Base-by-base conservation (phyloP, 2,888 invertebrate genomes). In the Dione vanillae region DNA sequence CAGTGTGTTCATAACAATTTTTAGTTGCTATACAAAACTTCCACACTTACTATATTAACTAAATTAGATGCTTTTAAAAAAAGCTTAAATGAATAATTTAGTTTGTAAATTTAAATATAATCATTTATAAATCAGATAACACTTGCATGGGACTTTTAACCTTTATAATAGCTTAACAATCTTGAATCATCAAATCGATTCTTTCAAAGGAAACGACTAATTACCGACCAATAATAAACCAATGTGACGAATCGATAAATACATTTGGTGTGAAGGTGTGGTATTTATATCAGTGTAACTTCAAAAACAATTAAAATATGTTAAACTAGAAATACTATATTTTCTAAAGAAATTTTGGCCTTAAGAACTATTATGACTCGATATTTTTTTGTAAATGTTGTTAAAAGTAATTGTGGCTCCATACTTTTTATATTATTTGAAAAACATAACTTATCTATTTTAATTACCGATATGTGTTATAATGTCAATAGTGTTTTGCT, bases 91-190 rank as follows among this genome's bases (percentile, higher is more conserved):
- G 10, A n/a, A 3, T 43, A 11, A n/a, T 27, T 61, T 0, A 11
- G 45, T n/a, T 45, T 61, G 43, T 61, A 16, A 51, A 62, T 52
- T 16, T 51, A 11, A 45, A 45, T 43, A 47, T 49, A 51, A 61
- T 54, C 52, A 65, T 74, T 78, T 75, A 78, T 77, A 74, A 75
- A 67, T 69, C 75, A 76, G 78, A 75, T 77, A 77, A 73, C 71
- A 62, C 69, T 68, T 70, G 49, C 65, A 64, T 54, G 65, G 61
- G 72, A 75, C 74, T 73, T 65, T 65, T 78, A 75, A 78, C 75
- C 77, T 78, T 77, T 72, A 66, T 67, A 71, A 69, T 68, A 66
- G 65, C 70, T 73, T 71, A 74, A 71, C 37, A 72, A 68, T 65
- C 52, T 69, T 72, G 71, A 76, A 78, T 76, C 73, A 75, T 67